phyloP scores from a whole-genome alignment of 2,113 vertebrate genomes.

The Apaloderma vittatum region DNA sequence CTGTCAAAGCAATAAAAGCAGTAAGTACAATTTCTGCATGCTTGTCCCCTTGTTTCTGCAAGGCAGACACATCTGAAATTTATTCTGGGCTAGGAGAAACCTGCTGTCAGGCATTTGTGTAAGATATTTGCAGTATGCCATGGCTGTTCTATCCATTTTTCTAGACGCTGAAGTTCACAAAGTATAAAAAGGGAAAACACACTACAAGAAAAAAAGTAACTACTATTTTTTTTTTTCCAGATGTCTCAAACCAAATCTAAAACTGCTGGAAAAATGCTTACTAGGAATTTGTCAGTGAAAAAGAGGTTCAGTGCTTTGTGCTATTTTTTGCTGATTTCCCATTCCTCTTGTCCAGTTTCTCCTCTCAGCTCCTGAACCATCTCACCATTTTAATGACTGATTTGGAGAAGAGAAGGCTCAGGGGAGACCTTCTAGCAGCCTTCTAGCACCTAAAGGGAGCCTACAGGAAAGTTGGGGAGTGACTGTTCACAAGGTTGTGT shows the following conservation, averaged over 20 bases:
- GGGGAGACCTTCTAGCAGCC: too few relatives aligned
- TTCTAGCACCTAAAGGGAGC: too few relatives aligned
- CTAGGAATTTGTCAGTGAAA: neutral
- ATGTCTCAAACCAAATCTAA: neutral
- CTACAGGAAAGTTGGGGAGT: too few relatives aligned
- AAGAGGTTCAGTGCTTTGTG: neutral
- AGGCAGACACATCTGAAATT: neutral
- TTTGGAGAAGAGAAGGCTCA: too few relatives aligned
- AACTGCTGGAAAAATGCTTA: neutral
- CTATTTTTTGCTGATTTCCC: neutral
- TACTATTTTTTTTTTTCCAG: neutral
- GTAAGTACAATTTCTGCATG: neutral
- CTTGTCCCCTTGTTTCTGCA: neutral
- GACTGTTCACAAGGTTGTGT: too few relatives aligned
- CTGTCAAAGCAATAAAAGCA: conserved; percentile 7
- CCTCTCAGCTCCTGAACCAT: neutral
- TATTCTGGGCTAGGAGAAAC: neutral
- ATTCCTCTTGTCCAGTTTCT: neutral
- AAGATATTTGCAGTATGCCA: neutral
- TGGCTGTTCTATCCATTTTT: neutral
- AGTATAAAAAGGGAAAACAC: neutral
- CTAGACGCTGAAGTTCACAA: neutral
- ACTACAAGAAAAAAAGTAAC: neutral
- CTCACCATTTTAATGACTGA: neutral
- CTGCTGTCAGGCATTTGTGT: neutral